Conservation (phyloP, 2,113 vertebrate genomes). For the Rhinichthys klamathensis region DNA sequence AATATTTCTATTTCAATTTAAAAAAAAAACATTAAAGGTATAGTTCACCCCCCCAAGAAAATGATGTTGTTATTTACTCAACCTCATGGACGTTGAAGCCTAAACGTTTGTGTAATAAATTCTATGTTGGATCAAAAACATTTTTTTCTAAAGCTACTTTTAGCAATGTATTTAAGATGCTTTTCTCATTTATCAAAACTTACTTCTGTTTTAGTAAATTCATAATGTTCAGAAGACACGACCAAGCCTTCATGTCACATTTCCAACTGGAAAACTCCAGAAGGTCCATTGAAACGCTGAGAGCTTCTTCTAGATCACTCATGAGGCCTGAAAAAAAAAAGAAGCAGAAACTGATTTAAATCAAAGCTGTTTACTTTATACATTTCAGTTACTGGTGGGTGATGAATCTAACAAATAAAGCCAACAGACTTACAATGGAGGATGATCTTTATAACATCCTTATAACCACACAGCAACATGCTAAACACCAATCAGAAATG, state of each 20-base stretch:
- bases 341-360: no score
- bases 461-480: neutral
- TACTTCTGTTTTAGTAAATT: slow-evolving; percentile 61
- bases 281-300: slow-evolving; percentile 80
- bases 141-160: neutral
- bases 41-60: no score
- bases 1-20: no score
- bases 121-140: no score
- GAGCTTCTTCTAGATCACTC: slow-evolving; percentile 67
- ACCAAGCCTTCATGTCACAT: slow-evolving; percentile 81
- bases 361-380: neutral
- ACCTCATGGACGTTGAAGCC: no score
- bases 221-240: slow-evolving; percentile 72
- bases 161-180: neutral
- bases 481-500: neutral
- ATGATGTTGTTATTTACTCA: no score
- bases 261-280: slow-evolving; percentile 89
- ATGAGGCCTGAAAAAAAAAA: slow-evolving; percentile 70
- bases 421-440: neutral
- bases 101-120: no score
- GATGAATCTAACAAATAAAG: neutral
- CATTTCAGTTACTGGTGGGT: neutral
- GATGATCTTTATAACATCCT: neutral
- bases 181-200: neutral
- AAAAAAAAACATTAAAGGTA: no score